Conservation (phyloP, 2,113 vertebrate species). For the Felis chaus region DNA sequence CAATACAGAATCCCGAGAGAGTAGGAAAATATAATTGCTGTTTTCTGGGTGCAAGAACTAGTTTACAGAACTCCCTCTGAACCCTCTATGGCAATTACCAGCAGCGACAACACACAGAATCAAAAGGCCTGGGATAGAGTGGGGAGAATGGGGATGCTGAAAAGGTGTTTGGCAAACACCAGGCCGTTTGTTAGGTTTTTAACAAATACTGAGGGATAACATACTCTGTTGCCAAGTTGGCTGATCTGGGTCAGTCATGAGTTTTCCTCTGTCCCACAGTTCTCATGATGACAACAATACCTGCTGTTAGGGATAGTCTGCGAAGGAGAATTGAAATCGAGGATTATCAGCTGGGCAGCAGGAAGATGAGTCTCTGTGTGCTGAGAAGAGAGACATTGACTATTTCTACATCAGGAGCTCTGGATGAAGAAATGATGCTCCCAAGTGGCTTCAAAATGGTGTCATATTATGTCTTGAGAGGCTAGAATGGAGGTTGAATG, state of each 20-base stretch:
- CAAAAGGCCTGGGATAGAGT: background rate
- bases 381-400: background rate
- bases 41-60: background rate
- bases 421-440: background rate
- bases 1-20: background rate
- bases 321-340: background rate
- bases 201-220: background rate
- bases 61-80: background rate
- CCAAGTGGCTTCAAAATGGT: background rate
- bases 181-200: background rate
- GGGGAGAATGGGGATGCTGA: fast-evolving
- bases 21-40: background rate
- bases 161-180: background rate
- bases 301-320: background rate
- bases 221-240: background rate
- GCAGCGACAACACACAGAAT: background rate
- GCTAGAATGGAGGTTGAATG: background rate
- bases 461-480: background rate
- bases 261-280: background rate
- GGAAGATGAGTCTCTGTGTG: background rate
- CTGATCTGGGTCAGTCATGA: background rate
- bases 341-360: background rate
- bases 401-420: background rate
- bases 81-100: background rate
- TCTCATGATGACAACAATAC: background rate